Evolutionary conservation across 2,797 vertebrate species (phyloP).

Genomic region (Chrysocyon brachyurus): DNA sequence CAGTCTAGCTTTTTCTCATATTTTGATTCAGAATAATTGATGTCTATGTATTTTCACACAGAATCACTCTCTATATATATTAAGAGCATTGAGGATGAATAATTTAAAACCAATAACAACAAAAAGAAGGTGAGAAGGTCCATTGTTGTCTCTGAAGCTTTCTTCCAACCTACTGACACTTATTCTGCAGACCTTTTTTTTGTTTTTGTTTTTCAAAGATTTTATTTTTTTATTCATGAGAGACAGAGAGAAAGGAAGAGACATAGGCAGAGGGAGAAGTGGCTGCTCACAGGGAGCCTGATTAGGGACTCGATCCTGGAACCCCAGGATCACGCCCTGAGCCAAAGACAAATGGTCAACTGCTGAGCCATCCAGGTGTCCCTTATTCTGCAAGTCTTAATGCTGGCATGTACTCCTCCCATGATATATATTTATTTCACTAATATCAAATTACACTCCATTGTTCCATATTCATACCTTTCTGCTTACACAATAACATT

Average conservation of each 20-base stretch:
- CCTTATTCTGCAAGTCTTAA: neutral
- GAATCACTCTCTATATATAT: neutral
- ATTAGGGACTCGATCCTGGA: no score
- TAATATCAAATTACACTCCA: neutral
- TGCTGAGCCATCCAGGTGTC: no score
- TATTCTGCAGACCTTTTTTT: neutral
- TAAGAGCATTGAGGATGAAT: neutral
- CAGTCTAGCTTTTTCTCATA: neutral
- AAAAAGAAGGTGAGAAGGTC: neutral
- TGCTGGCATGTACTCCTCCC: neutral
- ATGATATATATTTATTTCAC: neutral
- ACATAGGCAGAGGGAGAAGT: no score
- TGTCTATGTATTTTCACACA: neutral
- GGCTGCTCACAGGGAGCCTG: no score
- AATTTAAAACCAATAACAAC: neutral
- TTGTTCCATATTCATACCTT: neutral
- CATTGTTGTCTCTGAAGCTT: neutral
- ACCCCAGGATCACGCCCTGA: no score
- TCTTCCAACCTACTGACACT: neutral
- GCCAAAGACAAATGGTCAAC: no score
- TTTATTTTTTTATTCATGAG: no score
- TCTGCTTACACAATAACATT: neutral
- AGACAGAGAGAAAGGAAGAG: no score
- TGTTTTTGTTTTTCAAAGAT: no score
- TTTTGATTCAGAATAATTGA: neutral